Evolutionary conservation across 2,797 vertebrate genomes (phyloP).

Genomic region (Eulemur coronatus): DNA sequence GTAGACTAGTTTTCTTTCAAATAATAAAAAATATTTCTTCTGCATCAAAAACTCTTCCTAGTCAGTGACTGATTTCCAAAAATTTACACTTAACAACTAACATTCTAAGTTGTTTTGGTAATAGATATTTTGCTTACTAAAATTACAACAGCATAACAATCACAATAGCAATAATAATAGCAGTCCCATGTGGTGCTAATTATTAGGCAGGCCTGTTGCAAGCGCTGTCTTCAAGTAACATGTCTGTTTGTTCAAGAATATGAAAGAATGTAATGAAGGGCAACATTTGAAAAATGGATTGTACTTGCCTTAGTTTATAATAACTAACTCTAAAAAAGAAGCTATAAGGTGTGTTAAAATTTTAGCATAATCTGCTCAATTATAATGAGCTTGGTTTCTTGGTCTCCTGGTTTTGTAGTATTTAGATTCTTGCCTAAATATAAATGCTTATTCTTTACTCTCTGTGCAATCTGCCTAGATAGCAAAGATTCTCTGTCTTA

Average conservation of each 20-base stretch:
- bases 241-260: background rate
- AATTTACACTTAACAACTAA: background rate
- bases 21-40: constrained; percentile 14
- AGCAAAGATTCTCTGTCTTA: background rate
- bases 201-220: background rate
- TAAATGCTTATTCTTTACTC: background rate
- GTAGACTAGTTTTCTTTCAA: background rate
- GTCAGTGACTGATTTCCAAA: background rate
- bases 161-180: background rate
- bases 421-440: background rate
- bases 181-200: background rate
- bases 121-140: background rate
- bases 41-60: background rate
- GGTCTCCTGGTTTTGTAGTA: background rate
- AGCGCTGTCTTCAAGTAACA: background rate
- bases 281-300: background rate
- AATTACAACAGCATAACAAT: background rate
- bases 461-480: background rate
- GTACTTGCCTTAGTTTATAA: background rate
- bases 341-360: background rate
- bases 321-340: background rate
- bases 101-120: background rate
- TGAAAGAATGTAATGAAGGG: background rate
- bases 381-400: background rate
- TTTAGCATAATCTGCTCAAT: background rate